Conservation (phyloP, 2,797 vertebrate genomes). For the Onychomys leucogaster region DNA sequence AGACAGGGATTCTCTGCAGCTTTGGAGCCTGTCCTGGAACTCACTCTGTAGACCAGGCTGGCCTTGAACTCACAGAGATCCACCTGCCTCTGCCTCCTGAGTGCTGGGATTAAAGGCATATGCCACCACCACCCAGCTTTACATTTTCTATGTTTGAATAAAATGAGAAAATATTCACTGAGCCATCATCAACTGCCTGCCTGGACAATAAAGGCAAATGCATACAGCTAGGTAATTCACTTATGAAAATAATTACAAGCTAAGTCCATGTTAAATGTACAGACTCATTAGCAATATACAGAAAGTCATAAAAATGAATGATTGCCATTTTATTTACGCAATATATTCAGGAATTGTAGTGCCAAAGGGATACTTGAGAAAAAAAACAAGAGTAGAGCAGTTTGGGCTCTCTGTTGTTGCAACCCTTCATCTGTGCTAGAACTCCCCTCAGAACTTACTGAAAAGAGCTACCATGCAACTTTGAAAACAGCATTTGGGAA, state of each 20-base stretch:
- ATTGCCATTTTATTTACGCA: constrained; percentile 36
- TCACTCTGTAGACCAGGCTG: neutral
- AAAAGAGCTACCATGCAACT: neutral
- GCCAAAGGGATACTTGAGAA: neutral
- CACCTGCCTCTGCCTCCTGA: neutral
- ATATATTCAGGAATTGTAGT: neutral
- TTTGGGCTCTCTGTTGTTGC: constrained; percentile 64
- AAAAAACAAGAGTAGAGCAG: constrained; percentile 59
- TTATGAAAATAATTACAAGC: constrained; percentile 57
- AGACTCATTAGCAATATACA: constrained; percentile 40
- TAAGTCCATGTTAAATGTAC: constrained; percentile 11
- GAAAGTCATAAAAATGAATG: constrained; percentile 35
- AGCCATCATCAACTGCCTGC: neutral
- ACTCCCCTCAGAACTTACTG: neutral
- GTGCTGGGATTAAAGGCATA: neutral
- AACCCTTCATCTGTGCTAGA: neutral
- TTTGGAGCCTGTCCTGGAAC: neutral
- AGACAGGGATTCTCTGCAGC: neutral
- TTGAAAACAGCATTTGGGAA: constrained; percentile 60
- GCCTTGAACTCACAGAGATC: neutral
- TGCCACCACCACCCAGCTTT: neutral
- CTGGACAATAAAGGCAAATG: constrained; percentile 14
- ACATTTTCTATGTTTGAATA: constrained; percentile 15
- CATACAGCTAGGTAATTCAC: neutral
- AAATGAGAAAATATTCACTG: constrained; percentile 26